phyloP scores from a whole-genome alignment of 2,797 vertebrate genomes.

The Chelidonichthys spinosus region DNA sequence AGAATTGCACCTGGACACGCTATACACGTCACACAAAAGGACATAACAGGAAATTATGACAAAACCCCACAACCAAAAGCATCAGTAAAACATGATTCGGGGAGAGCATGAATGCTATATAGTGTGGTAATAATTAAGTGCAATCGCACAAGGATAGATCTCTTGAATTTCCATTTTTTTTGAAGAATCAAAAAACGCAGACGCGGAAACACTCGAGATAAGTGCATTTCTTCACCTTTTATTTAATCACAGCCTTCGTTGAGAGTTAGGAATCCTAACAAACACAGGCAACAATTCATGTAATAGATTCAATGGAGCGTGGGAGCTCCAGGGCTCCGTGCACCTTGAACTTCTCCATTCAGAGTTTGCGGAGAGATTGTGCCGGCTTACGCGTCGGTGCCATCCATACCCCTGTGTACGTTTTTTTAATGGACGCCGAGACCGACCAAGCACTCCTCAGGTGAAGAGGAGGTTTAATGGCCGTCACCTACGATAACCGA shows the following conservation, averaged over 20 bases:
- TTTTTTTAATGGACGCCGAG: background rate
- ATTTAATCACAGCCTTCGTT: conserved; percentile 4
- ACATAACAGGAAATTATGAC: conserved; percentile 14
- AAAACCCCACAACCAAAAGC: background rate
- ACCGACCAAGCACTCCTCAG: conserved; percentile 8
- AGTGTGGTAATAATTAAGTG: conserved; percentile 34
- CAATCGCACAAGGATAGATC: conserved; percentile 12
- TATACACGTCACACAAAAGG: conserved; percentile 25
- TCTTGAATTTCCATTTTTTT: conserved; percentile 18
- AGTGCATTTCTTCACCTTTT: background rate
- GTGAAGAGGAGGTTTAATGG: background rate
- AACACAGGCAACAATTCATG: background rate
- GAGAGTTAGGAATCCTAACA: background rate
- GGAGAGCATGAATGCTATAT: conserved; percentile 28
- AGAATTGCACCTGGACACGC: conserved; percentile 34
- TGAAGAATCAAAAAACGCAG: background rate
- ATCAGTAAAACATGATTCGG: background rate
- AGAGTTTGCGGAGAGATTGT: background rate
- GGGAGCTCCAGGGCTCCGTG: background rate
- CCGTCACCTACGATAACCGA: background rate
- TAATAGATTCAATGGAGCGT: background rate
- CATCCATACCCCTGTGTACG: background rate
- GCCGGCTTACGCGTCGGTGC: background rate
- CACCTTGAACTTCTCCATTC: conserved; percentile 21
- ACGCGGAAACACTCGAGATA: conserved; percentile 20